These are phyloP conservation scores for Alloscopus bannaensis DNA, from an alignment of 2,888 invertebrate species.

Conservation along the genomic window DNA sequence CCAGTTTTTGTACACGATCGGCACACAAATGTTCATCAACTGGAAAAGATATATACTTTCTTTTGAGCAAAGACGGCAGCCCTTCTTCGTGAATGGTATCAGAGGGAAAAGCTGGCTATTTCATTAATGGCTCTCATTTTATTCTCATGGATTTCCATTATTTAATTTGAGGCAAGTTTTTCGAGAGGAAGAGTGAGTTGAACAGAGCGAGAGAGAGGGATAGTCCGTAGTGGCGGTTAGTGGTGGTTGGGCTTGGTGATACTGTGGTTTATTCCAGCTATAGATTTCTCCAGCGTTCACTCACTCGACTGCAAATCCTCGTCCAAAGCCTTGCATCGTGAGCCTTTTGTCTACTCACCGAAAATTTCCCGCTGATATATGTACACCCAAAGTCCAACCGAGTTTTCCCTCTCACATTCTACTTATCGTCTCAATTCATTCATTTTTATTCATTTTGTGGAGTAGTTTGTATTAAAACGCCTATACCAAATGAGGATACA, in stretches of 20 bases:
- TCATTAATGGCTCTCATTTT: conserved; percentile 27
- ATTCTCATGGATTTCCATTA: conserved; percentile 27
- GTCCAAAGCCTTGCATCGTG: not conserved
- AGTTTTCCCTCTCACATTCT: conserved; percentile 14
- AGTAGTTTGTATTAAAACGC: conserved; percentile 13
- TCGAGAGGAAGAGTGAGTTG: not conserved
- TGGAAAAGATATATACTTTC: conserved; percentile 27
- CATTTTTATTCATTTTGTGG: conserved; percentile 7
- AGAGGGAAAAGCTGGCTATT: conserved; percentile 7
- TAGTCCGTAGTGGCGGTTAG: not conserved
- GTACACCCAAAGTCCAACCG: conserved; percentile 1
- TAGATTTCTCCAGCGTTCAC: not conserved
- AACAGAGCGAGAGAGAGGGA: not conserved
- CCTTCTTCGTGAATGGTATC: not conserved
- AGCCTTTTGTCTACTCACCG: not conserved
- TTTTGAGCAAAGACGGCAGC: conserved; percentile 3
- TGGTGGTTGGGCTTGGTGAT: no score
- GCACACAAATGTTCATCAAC: conserved; percentile 1
- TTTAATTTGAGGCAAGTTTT: conserved; percentile 31
- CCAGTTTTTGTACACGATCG: not conserved
- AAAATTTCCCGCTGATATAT: conserved; percentile 9
- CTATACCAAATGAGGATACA: not conserved
- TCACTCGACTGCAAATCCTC: not conserved
- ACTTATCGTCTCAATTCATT: conserved; percentile 22
- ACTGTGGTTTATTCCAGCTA: conserved; percentile 8